Percentiles rank a stretch among this genome's conserved stretches.
Conservation (phyloP, 2,888 invertebrate genomes). For the Pammene fasciana region DNA sequence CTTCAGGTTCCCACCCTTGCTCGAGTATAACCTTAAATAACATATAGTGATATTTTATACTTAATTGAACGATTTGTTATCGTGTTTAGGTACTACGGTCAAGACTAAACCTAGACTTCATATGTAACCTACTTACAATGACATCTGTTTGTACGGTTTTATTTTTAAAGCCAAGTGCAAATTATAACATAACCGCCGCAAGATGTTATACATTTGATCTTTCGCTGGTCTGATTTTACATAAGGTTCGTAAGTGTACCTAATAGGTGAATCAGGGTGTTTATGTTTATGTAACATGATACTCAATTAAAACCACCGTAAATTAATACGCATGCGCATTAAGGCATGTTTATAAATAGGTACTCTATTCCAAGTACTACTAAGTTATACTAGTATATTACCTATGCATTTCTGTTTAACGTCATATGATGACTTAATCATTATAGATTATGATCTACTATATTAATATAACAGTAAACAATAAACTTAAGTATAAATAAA, state of each 20-base stretch:
- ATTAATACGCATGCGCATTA: conserved; percentile 8
- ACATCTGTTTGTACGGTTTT: conserved; percentile 1
- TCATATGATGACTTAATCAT: no score
- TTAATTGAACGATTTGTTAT: conserved; percentile 9
- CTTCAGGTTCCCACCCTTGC: conserved; percentile 35
- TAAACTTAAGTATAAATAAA: no score
- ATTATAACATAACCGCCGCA: not conserved
- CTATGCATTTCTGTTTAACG: no score
- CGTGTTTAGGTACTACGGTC: not conserved
- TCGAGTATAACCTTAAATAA: conserved; percentile 14
- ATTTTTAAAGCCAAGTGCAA: not conserved
- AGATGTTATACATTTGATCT: not conserved
- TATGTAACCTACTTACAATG: conserved; percentile 11
- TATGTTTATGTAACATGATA: conserved; percentile 13
- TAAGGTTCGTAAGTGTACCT: not conserved
- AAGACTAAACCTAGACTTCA: conserved; percentile 22
- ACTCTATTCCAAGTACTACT: no score
- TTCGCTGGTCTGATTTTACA: not conserved
- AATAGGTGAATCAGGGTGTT: not conserved
- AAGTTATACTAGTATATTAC: no score
- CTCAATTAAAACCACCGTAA: not conserved
- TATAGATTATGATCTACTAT: no score
- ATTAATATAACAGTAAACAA: no score
- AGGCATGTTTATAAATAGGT: not conserved
- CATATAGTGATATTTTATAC: not conserved